A percentile compares a stretch with the other conserved stretches of the same genome.
Evolutionary conservation across 2,888 invertebrate species (phyloP).

Genomic region (Andrena marginata): DNA sequence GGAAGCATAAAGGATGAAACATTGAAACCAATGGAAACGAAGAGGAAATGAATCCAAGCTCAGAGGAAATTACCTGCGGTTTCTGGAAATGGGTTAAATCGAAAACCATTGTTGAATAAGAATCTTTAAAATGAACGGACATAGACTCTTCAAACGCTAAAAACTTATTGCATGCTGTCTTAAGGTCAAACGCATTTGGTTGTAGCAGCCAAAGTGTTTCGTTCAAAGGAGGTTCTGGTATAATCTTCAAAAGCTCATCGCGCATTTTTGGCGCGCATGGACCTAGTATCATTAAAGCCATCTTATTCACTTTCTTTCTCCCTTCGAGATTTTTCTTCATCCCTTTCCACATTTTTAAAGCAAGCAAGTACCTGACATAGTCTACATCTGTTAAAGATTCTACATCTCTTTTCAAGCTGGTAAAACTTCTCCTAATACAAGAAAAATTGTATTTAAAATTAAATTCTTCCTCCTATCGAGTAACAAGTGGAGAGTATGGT

Average conservation of each 20-base stretch:
- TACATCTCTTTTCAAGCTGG: conserved; percentile 56
- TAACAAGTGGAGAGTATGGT: conserved; percentile 2
- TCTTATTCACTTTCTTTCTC: conserved; percentile 72
- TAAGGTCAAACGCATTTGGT: conserved; percentile 75
- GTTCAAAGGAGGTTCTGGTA: conserved; percentile 71
- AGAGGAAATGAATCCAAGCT: conserved; percentile 17
- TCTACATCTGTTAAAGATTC: conserved; percentile 68
- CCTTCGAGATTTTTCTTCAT: conserved; percentile 71
- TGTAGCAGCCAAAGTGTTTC: conserved; percentile 78
- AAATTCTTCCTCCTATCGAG: background rate
- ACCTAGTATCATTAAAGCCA: conserved; percentile 76
- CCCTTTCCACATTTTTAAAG: conserved; percentile 80
- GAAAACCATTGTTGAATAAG: conserved; percentile 18
- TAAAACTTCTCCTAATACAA: conserved; percentile 77
- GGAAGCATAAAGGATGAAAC: conserved; percentile 22
- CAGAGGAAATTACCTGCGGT: conserved; percentile 51
- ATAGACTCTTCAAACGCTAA: conserved; percentile 70
- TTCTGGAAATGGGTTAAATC: conserved; percentile 18
- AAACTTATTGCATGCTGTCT: conserved; percentile 73
- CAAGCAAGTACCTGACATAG: conserved; percentile 79
- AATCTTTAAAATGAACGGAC: conserved; percentile 14
- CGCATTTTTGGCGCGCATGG: conserved; percentile 70
- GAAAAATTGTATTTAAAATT: conserved; percentile 18
- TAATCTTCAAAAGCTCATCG: conserved; percentile 68
- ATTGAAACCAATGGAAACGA: conserved; percentile 1